Conservation (phyloP, 2,113 vertebrate genomes). For the Stomatorhinus ivindoensis region DNA sequence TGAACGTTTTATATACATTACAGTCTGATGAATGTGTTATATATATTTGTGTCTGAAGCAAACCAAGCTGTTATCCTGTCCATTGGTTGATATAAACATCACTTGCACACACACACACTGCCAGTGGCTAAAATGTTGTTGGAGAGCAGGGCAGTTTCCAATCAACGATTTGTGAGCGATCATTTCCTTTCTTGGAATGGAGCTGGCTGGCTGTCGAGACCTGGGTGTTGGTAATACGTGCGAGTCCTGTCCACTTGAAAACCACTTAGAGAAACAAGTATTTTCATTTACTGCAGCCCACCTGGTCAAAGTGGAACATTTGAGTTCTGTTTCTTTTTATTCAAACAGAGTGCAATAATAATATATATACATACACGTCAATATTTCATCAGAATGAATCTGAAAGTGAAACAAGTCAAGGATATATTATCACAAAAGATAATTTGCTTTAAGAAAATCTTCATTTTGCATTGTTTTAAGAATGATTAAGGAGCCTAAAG, state of each 20-base stretch:
- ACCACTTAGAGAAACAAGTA: background rate
- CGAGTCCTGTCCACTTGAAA: background rate
- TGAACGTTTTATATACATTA: background rate
- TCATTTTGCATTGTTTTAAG: background rate
- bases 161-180: background rate
- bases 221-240: background rate
- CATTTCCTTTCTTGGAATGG: constrained; percentile 8
- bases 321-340: background rate
- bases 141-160: background rate
- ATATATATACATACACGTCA: background rate
- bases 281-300: background rate
- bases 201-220: background rate
- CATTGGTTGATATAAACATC: constrained; percentile 1
- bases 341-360: background rate
- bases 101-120: background rate
- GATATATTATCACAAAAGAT: background rate
- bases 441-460: background rate
- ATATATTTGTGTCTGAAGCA: background rate
- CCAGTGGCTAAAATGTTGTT: background rate
- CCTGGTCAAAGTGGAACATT: background rate
- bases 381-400: background rate
- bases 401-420: background rate
- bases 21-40: background rate
- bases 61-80: background rate
- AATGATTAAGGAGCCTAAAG: background rate